These are phyloP conservation scores for Zaprionus obscuricornis DNA, from an alignment of 2,888 invertebrate genomes.

Conservation along the genomic window DNA sequence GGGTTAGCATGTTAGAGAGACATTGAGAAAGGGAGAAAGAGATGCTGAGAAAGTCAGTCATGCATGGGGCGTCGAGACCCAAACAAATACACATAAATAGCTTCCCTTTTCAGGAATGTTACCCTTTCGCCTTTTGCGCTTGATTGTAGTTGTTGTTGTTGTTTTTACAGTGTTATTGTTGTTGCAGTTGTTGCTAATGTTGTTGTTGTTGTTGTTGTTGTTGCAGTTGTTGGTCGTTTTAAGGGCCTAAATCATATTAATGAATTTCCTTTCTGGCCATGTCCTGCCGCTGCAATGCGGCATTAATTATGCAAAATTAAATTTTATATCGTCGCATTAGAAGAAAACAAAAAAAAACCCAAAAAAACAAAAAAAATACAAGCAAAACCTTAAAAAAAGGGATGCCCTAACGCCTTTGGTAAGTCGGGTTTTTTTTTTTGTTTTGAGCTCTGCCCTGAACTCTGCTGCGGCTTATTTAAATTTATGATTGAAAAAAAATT, in stretches of 20 bases:
- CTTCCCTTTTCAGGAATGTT: conserved; percentile 23
- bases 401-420: conserved; percentile 34
- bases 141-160: conserved; percentile 22
- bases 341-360: conserved; percentile 28
- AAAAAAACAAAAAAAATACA: conserved; percentile 15
- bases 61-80: conserved; percentile 56
- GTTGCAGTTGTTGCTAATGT: conserved; percentile 8
- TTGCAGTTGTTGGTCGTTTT: conserved; percentile 10
- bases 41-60: conserved; percentile 70
- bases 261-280: conserved; percentile 64
- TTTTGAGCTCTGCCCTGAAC: no score
- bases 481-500: conserved; percentile 71
- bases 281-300: conserved; percentile 43
- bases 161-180: conserved; percentile 15
- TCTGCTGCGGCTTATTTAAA: conserved; percentile 60
- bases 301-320: conserved; percentile 78
- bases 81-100: conserved; percentile 64
- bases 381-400: conserved; percentile 14
- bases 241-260: conserved; percentile 68
- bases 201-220: conserved; percentile 26
- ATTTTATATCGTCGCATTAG: conserved; percentile 75
- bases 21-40: no score
- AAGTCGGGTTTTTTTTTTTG: conserved; percentile 12
- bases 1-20: no score
- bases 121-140: conserved; percentile 20